Conservation (phyloP, 2,113 vertebrate species). For the Apeltes quadracus region DNA sequence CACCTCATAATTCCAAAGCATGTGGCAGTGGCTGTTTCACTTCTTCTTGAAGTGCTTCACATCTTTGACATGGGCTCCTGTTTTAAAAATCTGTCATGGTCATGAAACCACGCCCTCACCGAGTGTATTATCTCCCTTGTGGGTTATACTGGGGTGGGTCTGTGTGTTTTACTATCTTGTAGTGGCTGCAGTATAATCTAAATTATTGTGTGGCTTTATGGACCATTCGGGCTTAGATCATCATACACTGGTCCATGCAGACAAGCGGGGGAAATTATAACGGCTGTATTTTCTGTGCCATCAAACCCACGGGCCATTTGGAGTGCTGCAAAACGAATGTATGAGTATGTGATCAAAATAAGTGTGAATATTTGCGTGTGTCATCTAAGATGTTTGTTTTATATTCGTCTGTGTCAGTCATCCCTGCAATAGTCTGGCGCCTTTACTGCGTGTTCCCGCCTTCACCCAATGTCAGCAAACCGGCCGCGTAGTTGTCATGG, state of each 20-base stretch:
- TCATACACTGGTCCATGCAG: constrained; percentile 48
- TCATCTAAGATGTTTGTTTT: too few relatives aligned
- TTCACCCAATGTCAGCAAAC: background rate
- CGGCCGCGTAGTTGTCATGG: constrained; percentile 9
- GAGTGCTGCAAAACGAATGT: constrained; percentile 33
- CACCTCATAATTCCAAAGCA: background rate
- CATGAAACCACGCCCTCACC: constrained; percentile 32
- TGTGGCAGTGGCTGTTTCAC: constrained; percentile 5
- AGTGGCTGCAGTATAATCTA: constrained; percentile 58
- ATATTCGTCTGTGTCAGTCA: background rate
- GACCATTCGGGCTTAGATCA: constrained; percentile 62
- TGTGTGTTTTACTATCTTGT: constrained; percentile 72
- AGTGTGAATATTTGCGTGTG: background rate
- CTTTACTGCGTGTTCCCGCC: background rate
- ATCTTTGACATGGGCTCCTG: constrained; percentile 16
- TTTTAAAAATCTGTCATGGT: constrained; percentile 27
- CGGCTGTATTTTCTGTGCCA: constrained; percentile 42
- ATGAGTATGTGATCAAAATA: background rate
- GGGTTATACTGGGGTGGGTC: constrained; percentile 58
- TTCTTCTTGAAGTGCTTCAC: background rate
- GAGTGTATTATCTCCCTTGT: constrained; percentile 59
- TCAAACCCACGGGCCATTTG: constrained; percentile 47
- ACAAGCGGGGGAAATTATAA: constrained; percentile 33
- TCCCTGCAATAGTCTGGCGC: background rate
- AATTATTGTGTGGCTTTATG: constrained; percentile 78